phyloP scores from a whole-genome alignment of 1,140 invertebrate species.

The Drosophila bifasciata region DNA sequence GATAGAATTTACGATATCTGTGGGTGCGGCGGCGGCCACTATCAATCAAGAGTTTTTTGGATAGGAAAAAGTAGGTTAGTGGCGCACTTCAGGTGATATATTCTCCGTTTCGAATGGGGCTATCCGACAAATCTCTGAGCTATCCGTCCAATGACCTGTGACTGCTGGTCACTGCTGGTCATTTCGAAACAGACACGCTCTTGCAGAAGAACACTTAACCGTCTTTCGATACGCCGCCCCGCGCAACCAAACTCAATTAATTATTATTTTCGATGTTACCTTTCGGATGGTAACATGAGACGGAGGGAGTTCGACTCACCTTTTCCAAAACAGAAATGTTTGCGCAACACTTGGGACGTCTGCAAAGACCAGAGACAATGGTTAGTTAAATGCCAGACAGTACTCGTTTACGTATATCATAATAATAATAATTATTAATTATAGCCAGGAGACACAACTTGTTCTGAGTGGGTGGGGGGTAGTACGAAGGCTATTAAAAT shows the following conservation, averaged over 20 bases:
- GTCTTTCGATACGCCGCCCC: slow-evolving; percentile 70
- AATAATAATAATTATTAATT: slow-evolving; percentile 52
- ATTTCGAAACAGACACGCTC: slow-evolving; percentile 22
- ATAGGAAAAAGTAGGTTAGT: slow-evolving; percentile 24
- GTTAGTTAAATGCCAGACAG: slow-evolving; percentile 66
- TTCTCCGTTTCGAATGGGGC: not conserved
- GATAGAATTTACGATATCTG: slow-evolving; percentile 21
- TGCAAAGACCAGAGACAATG: slow-evolving; percentile 49
- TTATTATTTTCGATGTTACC: slow-evolving; percentile 39
- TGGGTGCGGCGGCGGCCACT: slow-evolving; percentile 4
- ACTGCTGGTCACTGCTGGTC: slow-evolving; percentile 16
- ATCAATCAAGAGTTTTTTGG: slow-evolving; percentile 29
- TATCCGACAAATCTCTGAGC: slow-evolving; percentile 15
- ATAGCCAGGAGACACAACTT: slow-evolving; percentile 48
- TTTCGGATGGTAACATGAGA: slow-evolving; percentile 25
- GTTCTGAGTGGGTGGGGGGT: not conserved
- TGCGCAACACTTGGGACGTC: slow-evolving; percentile 63
- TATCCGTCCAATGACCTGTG: slow-evolving; percentile 50
- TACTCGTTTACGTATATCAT: slow-evolving; percentile 15
- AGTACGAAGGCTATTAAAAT: slow-evolving; percentile 59
- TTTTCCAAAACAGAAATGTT: slow-evolving; percentile 64
- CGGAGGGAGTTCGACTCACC: slow-evolving; percentile 65
- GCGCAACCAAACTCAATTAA: slow-evolving; percentile 57
- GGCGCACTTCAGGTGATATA: slow-evolving; percentile 2
- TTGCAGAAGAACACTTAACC: slow-evolving; percentile 43